Base-by-base conservation (phyloP, 1,140 invertebrate species). In the Zaprionus gabonicus region DNA sequence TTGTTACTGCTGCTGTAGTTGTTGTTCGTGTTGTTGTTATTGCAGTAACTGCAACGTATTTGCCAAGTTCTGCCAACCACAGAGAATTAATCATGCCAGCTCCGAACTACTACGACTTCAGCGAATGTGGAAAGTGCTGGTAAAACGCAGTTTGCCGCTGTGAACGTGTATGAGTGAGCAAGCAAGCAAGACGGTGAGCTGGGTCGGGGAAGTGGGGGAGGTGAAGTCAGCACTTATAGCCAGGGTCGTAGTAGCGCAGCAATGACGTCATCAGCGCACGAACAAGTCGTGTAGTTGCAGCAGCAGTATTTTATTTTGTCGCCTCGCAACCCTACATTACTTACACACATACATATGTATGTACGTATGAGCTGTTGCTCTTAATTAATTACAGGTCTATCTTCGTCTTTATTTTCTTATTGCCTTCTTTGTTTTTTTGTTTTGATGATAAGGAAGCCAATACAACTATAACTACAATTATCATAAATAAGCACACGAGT, bases 31-130 rank as follows among this genome's bases (percentile, higher is more conserved):
- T 46, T 56, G 49, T 38, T 56, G 34, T 34, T 67, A 23, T 25
- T 71, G 64, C 46, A 49, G n/a, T 53, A 31, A 46, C 73, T 34
- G 31, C 31, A 10, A 65, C 41, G 41, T 46, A 46, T 69, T 70
- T 70, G 36, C 66, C 57, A 76, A 76, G 67, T 71, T 51, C 67
- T 79, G 77, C 49, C 79, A 87, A 68, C 85, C 84, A 84, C 84
- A 90, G 81, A 78, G 78, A 84, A 88, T 90, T 88, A 88, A 90
- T 88, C 84, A 88, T 90, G 66, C 79, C 78, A 80, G 53, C 60
- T 12, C 15, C 66, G 41, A 28, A 34, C 68, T 53, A 76, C 49
- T 59, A 46, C 56, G 59, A 59, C 49, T 55, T 65, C 41, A 51
- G 27, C 70, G 46, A 73, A 60, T 68, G 59, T 73, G 70, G 46